Base-by-base conservation (phyloP, 2,797 vertebrate species). In the Spea hammondii region DNA sequence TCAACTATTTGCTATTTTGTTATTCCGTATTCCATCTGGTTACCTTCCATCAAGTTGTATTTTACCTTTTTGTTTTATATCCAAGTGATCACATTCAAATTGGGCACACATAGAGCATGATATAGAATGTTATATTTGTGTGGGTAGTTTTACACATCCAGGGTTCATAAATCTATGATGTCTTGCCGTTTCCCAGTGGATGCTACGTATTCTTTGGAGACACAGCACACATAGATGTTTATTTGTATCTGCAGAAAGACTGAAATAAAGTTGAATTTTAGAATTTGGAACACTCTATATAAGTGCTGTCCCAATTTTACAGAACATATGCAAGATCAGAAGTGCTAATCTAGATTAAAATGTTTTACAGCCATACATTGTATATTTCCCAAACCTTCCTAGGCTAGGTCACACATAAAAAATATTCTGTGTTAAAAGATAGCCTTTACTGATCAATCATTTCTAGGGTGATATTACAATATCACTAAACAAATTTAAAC, bases 221-320 rank as follows among this genome's bases (percentile, higher is more conserved):
- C 79, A 77, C 69, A 81, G 62, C 79, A 62, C 73, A 77, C 69
- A 68, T 72, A 77, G 79, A 81, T 44, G 51, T 72, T 70, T 81
- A 81, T 72, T 81, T 81, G 72, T 77, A 72, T 77, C 65, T 49
- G 50, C 62, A 53, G 71, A 46, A 69, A 68, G 47, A 32, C 32
- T 62, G 55, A 69, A 69, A 7, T 17, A 47, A 66, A 12, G 44
- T 13, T 53, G 44, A 46, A 76, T 66, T 45, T 47, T 72, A 72
- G 62, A 79, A 79, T 53, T 53, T 51, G 48, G 54, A 67, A 76
- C 62, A 73, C 64, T 77, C 60, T 77, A 69, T 81, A 55, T 67
- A 68, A 17, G 44, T 64, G 48, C 68, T 76, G 74, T 72, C 74
- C 74, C 71, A 81, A 66, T 62, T 77, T 60, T 45, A 51, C 57